phyloP scores from a whole-genome alignment of 2,888 invertebrate species.

The Parascotia fuliginaria region DNA sequence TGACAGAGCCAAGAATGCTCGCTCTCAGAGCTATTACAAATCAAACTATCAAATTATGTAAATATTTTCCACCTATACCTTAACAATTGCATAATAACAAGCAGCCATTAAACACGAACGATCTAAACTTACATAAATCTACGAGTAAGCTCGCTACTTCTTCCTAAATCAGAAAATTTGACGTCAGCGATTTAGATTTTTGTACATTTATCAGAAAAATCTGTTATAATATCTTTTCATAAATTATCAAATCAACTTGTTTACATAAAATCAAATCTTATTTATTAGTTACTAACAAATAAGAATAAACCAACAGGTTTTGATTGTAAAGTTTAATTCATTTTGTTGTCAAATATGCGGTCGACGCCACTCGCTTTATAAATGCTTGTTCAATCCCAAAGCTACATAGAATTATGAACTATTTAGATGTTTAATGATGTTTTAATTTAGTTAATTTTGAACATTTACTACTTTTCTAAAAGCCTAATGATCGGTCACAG shows the following conservation, averaged over 20 bases:
- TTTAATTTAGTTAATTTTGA: constrained; percentile 26
- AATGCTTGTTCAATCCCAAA: constrained; percentile 20
- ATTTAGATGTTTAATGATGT: constrained; percentile 41
- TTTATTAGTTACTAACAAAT: neutral
- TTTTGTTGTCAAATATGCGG: neutral
- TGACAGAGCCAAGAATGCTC: constrained; percentile 34
- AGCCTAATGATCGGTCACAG: constrained; percentile 10
- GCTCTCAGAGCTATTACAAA: constrained; percentile 30
- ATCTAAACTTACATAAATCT: constrained; percentile 42
- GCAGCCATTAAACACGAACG: constrained; percentile 34
- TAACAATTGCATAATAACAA: constrained; percentile 41
- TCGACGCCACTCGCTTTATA: constrained; percentile 4
- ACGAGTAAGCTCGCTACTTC: constrained; percentile 33
- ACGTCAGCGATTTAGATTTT: constrained; percentile 64
- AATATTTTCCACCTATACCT: constrained; percentile 32
- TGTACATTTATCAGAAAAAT: constrained; percentile 58
- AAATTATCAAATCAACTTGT: constrained; percentile 42
- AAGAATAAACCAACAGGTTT: neutral
- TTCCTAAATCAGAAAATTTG: constrained; percentile 53
- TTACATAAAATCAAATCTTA: constrained; percentile 13
- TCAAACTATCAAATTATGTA: constrained; percentile 44
- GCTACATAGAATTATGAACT: constrained; percentile 38
- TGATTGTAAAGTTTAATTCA: neutral
- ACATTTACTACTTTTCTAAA: constrained; percentile 5
- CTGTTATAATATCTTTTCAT: constrained; percentile 57